Conservation (phyloP, 1,140 invertebrate genomes). For the Euborellia annulipes region DNA sequence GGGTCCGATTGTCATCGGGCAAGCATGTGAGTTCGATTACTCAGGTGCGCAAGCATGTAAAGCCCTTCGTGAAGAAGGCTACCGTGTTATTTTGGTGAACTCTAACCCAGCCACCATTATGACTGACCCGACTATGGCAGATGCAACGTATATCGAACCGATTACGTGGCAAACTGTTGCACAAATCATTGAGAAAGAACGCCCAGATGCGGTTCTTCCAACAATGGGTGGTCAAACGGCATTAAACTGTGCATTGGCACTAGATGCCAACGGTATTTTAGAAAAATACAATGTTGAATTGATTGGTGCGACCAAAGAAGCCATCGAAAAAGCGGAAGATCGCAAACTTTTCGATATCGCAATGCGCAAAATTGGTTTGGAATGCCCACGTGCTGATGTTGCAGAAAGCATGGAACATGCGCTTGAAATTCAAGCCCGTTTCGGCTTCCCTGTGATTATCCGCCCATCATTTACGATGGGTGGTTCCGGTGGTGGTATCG, state of each 20-base stretch:
- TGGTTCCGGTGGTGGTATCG: conserved; percentile 13
- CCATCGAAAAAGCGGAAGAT: conserved; percentile 13
- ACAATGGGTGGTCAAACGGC: conserved; percentile 18
- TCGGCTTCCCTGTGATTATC: conserved; percentile 14
- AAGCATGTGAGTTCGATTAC: background rate
- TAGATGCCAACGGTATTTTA: conserved; percentile 9
- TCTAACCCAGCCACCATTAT: background rate
- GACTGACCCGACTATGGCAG: background rate
- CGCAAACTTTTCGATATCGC: conserved; percentile 5
- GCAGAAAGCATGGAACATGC: conserved; percentile 6
- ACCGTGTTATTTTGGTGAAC: background rate
- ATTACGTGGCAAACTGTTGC: background rate
- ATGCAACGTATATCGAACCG: background rate
- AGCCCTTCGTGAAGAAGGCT: background rate
- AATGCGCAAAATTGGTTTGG: conserved; percentile 13
- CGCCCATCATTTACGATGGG: conserved; percentile 15
- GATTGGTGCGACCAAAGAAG: conserved; percentile 10
- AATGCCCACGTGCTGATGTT: background rate
- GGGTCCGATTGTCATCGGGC: background rate
- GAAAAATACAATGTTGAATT: conserved; percentile 12
- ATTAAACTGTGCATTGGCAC: conserved; percentile 12
- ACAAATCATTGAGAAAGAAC: conserved; percentile 14
- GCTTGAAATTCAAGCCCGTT: background rate
- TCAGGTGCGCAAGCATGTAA: conserved; percentile 1
- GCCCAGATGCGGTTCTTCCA: conserved; percentile 14